phyloP scores from a whole-genome alignment of 2,888 invertebrate genomes.

The Drosophila kuntzei region DNA sequence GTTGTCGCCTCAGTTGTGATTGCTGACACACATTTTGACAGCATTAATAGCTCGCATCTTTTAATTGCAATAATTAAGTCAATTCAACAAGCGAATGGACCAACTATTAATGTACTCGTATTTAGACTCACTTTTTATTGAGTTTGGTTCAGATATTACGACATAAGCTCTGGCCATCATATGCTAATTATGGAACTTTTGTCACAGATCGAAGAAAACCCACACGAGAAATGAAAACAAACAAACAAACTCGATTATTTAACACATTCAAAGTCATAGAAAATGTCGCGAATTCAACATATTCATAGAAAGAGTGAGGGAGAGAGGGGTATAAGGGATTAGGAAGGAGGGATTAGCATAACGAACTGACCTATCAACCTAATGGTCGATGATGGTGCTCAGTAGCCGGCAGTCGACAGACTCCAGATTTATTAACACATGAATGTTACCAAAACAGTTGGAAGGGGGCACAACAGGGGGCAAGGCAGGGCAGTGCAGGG shows the following conservation, averaged over 20 bases:
- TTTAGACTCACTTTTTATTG: conserved; percentile 20
- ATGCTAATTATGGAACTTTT: conserved; percentile 60
- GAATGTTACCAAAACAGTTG: conserved; percentile 13
- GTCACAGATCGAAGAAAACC: conserved; percentile 23
- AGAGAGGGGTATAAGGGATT: not conserved
- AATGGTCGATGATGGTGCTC: conserved; percentile 23
- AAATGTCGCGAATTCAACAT: conserved; percentile 39
- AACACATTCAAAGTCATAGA: conserved; percentile 35
- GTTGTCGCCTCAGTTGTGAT: conserved; percentile 33
- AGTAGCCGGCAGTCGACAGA: conserved; percentile 35
- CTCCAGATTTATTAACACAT: conserved; percentile 42
- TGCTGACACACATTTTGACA: conserved; percentile 67
- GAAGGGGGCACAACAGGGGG: not conserved
- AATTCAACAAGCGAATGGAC: not conserved
- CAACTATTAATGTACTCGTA: not conserved
- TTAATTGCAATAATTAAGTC: conserved; percentile 67
- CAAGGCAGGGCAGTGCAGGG: not conserved
- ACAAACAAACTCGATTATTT: conserved; percentile 35
- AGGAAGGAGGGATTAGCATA: conserved; percentile 36
- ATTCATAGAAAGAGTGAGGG: not conserved
- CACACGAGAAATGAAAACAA: not conserved
- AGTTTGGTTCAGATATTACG: conserved; percentile 32
- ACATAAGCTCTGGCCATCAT: conserved; percentile 35
- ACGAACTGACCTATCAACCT: conserved; percentile 49
- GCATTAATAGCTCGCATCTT: conserved; percentile 44